Evolutionary conservation across 2,797 vertebrate species (phyloP).

Genomic region (Merluccius polli): DNA sequence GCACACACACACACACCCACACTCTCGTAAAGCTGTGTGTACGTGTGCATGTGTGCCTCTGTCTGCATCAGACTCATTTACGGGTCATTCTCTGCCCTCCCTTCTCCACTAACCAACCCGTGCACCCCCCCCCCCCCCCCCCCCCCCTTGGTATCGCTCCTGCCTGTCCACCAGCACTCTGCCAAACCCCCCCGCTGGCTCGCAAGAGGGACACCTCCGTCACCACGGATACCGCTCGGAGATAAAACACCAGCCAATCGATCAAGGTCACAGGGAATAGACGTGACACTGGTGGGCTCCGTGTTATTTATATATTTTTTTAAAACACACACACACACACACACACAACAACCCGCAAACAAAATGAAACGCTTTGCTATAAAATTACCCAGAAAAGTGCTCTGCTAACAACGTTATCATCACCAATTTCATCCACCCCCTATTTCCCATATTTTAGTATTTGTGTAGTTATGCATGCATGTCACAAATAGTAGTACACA

Average conservation of each 20-base stretch:
- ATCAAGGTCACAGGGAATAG: slow-evolving; percentile 18
- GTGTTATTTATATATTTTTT: neutral
- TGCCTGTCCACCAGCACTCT: slow-evolving; percentile 1
- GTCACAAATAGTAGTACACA: neutral
- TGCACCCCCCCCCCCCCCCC: neutral
- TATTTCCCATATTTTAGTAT: neutral
- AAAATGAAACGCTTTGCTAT: neutral
- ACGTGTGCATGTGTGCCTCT: slow-evolving; percentile 9
- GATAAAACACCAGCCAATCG: slow-evolving; percentile 21
- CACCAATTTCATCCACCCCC: neutral
- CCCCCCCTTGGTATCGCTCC: neutral
- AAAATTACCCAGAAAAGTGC: neutral
- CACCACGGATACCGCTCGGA: slow-evolving; percentile 16
- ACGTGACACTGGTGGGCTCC: neutral
- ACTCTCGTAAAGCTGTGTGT: neutral
- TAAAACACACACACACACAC: neutral
- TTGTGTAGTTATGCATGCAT: neutral
- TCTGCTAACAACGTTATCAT: neutral
- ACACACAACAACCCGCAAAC: neutral
- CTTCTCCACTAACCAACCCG: neutral
- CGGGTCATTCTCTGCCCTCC: slow-evolving; percentile 14
- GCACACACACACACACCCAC: neutral
- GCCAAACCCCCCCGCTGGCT: neutral
- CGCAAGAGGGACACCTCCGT: slow-evolving; percentile 15
- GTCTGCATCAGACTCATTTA: slow-evolving; percentile 13